phyloP scores from a whole-genome alignment of 2,113 vertebrate species.

The Anolis carolinensis region DNA sequence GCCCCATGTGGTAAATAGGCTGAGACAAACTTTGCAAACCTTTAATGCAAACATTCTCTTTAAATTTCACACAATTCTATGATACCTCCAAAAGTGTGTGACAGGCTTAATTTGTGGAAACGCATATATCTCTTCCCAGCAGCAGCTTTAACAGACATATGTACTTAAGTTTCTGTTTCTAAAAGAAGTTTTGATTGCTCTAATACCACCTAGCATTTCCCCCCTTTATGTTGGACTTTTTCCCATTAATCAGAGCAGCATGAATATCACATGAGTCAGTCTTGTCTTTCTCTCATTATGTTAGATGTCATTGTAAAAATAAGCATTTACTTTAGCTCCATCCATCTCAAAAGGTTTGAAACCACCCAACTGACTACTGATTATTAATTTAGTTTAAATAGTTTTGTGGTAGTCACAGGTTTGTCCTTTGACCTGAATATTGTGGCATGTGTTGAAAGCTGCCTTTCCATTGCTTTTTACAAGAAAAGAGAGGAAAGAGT shows the following conservation, averaged over 20 bases:
- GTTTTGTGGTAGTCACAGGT: background rate
- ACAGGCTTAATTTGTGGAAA: background rate
- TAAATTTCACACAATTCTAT: background rate
- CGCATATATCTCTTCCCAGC: background rate
- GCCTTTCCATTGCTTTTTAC: background rate
- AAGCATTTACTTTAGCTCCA: conserved; percentile 16
- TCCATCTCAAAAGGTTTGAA: conserved; percentile 40
- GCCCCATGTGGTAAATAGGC: background rate
- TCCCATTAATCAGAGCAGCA: conserved; percentile 42
- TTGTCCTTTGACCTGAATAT: background rate
- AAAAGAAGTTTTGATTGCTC: conserved; percentile 19
- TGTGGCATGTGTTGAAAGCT: no score
- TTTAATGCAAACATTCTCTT: background rate
- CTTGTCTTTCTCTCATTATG: conserved; percentile 34
- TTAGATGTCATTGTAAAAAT: no score
- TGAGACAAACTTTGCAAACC: background rate
- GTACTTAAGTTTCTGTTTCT: background rate
- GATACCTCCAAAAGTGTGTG: background rate
- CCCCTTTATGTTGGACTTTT: background rate
- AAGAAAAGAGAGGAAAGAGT: background rate
- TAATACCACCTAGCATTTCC: background rate
- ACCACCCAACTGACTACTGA: background rate
- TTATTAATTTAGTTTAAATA: no score
- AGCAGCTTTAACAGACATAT: background rate
- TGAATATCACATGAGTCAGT: conserved; percentile 48